A percentile compares a stretch with the other conserved stretches of the same genome.
These are phyloP conservation scores for Cepaea hortensis DNA, from an alignment of 2,888 invertebrate species.

Conservation along the genomic window DNA sequence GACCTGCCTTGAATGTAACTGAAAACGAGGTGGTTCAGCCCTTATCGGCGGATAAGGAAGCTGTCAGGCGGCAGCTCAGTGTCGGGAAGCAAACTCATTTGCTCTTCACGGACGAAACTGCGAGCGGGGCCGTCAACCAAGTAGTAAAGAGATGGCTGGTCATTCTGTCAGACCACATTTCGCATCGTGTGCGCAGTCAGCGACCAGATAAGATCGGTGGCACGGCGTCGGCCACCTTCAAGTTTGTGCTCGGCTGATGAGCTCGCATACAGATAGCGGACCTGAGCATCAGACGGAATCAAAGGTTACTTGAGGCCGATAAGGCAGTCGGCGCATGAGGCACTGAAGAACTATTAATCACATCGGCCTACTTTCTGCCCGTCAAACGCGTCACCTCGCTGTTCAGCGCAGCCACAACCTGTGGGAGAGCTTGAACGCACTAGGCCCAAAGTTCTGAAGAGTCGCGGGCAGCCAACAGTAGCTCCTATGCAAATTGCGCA, in stretches of 20 bases:
- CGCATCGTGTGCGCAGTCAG: background rate
- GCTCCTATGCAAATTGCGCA: background rate
- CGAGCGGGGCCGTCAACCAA: background rate
- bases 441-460: background rate
- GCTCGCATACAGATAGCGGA: background rate
- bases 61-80: background rate
- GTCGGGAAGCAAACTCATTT: background rate
- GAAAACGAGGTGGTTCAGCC: background rate
- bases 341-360: background rate
- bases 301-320: background rate
- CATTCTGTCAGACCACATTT: background rate
- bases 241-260: background rate
- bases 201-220: background rate
- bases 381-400: background rate
- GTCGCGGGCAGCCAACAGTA: background rate
- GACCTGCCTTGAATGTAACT: background rate
- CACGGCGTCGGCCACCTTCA: background rate
- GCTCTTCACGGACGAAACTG: background rate
- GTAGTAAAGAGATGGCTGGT: background rate
- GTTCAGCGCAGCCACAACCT: background rate
- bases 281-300: background rate
- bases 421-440: background rate
- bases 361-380: background rate
- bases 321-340: background rate
- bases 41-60: background rate